Evolutionary conservation across 2,888 invertebrate genomes (phyloP).

Genomic region (Acrocyrtus sp.): DNA sequence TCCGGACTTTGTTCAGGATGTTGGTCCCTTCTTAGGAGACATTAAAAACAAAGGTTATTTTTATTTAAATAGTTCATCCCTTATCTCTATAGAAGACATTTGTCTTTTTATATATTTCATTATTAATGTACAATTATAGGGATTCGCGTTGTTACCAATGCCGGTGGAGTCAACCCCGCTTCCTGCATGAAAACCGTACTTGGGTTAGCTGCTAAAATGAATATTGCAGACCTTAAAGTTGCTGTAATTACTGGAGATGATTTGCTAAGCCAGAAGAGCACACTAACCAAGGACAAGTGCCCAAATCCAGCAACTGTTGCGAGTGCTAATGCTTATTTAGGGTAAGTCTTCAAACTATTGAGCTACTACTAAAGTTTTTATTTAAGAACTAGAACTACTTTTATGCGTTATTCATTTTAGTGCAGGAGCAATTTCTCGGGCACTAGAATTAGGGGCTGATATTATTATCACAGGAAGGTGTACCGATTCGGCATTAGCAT

Average conservation of each 20-base stretch:
- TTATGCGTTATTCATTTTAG: slow-evolving; percentile 63
- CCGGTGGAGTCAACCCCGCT: slow-evolving; percentile 69
- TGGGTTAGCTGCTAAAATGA: slow-evolving; percentile 65
- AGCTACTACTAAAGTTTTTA: neutral
- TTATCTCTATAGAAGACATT: no score
- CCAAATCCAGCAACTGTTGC: slow-evolving; percentile 59
- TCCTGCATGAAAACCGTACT: slow-evolving; percentile 67
- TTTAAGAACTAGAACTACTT: neutral
- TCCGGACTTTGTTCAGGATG: slow-evolving; percentile 68
- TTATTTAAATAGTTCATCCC: no score
- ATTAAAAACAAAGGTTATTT: slow-evolving; percentile 68
- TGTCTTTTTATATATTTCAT: no score
- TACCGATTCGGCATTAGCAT: slow-evolving; percentile 68
- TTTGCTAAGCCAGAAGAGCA: slow-evolving; percentile 64
- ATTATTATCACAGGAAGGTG: slow-evolving; percentile 70
- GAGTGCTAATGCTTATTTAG: slow-evolving; percentile 68
- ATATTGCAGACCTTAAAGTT: slow-evolving; percentile 66
- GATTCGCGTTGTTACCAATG: slow-evolving; percentile 68
- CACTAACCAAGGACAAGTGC: slow-evolving; percentile 43
- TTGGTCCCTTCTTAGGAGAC: slow-evolving; percentile 67
- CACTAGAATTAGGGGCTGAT: slow-evolving; percentile 68
- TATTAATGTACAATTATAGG: slow-evolving; percentile 64
- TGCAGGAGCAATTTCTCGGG: slow-evolving; percentile 67
- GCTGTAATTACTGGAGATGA: slow-evolving; percentile 69
- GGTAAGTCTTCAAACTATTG: slow-evolving; percentile 65